These are phyloP conservation scores for Lates calcarifer DNA, from an alignment of 2,113 vertebrate species.

Conservation along the genomic window DNA sequence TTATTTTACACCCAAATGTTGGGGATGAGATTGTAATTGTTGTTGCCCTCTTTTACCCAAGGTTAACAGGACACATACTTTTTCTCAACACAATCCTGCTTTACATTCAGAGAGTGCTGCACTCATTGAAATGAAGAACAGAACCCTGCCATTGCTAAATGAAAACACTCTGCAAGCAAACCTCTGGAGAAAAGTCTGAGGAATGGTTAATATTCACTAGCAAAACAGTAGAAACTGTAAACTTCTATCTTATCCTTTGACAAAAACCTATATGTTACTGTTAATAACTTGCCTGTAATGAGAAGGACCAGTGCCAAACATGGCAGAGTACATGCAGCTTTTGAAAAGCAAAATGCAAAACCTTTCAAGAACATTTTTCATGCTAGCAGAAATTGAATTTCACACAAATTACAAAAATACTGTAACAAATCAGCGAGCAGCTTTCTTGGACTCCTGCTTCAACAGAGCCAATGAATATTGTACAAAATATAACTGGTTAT, in stretches of 20 bases:
- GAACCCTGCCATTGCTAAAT: constrained; percentile 21
- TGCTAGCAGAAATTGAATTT: not conserved
- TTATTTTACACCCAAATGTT: not conserved
- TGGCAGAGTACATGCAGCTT: constrained; percentile 4
- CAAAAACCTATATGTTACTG: constrained; percentile 12
- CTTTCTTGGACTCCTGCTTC: constrained; percentile 7
- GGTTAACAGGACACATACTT: not conserved
- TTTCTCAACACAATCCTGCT: not conserved
- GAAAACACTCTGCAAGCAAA: constrained; percentile 40
- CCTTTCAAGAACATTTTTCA: not conserved
- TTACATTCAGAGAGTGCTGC: constrained; percentile 35
- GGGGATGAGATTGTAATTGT: not conserved
- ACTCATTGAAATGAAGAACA: constrained; percentile 25
- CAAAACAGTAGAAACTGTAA: constrained; percentile 18
- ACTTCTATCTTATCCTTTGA: constrained; percentile 21
- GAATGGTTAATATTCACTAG: constrained; percentile 7
- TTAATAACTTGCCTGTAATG: constrained; percentile 32
- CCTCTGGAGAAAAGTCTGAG: constrained; percentile 27
- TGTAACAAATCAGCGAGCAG: constrained; percentile 14
- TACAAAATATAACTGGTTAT: not conserved
- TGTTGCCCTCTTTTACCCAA: not conserved
- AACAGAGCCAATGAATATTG: not conserved
- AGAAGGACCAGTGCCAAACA: not conserved
- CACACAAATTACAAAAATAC: not conserved
- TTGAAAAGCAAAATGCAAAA: not conserved